These are phyloP conservation scores for Drosophila pseudotakahashii DNA, from an alignment of 2,888 invertebrate species.

Conservation along the genomic window DNA sequence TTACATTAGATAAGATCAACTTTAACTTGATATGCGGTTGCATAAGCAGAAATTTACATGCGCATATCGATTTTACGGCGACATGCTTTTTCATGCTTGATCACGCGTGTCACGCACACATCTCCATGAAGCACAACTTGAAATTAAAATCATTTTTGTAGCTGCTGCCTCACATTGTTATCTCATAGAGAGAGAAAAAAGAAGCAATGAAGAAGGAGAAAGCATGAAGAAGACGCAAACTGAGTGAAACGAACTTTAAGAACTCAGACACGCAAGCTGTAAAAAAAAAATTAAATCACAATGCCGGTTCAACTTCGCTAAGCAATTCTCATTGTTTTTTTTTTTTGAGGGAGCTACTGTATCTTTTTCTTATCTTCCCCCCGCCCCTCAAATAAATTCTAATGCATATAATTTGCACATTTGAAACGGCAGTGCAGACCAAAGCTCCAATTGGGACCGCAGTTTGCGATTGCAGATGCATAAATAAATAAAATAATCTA, in stretches of 20 bases:
- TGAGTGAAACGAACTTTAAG: constrained; percentile 68
- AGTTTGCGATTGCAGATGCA: constrained; percentile 51
- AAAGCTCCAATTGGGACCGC: constrained; percentile 33
- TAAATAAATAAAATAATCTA: constrained; percentile 51
- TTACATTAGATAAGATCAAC: too few species aligned
- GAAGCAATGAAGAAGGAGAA: constrained; percentile 28
- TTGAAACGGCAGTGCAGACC: constrained; percentile 52
- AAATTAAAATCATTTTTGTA: constrained; percentile 36
- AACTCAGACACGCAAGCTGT: constrained; percentile 45
- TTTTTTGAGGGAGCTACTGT: constrained; percentile 21
- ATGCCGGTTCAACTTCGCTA: constrained; percentile 63
- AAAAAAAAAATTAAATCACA: constrained; percentile 30
- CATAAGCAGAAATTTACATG: too few species aligned
- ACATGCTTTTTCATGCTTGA: too few species aligned
- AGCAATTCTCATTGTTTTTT: constrained; percentile 45
- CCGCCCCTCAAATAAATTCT: constrained; percentile 21
- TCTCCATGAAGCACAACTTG: constrained; percentile 10
- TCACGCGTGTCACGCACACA: constrained; percentile 19
- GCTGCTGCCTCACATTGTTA: constrained; percentile 59
- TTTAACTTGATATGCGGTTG: too few species aligned
- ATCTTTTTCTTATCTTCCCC: constrained; percentile 8
- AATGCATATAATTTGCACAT: constrained; percentile 59
- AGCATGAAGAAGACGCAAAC: constrained; percentile 42
- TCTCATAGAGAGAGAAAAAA: constrained; percentile 43
- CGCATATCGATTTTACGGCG: too few species aligned